Percentiles rank a stretch among this genome's conserved stretches.
phyloP scores from a whole-genome alignment of 2,888 invertebrate genomes.

The Euzophera pinguis region DNA sequence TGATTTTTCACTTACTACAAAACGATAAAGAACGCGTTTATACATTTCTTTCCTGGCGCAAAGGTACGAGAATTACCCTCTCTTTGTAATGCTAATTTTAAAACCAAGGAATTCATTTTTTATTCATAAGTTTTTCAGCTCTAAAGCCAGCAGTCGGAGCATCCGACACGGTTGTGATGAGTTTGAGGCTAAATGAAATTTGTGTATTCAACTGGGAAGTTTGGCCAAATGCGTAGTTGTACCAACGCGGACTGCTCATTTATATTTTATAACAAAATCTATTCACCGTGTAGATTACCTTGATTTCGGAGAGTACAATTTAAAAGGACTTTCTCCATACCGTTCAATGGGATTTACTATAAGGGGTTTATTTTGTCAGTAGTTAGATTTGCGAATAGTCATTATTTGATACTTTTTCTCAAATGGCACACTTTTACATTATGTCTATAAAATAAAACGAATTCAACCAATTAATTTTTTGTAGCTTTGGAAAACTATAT shows the following conservation, averaged over 20 bases:
- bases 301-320: too few relatives aligned
- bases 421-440: too few relatives aligned
- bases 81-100: slow-evolving; percentile 79
- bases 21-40: slow-evolving; percentile 64
- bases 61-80: slow-evolving; percentile 76
- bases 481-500: too few relatives aligned
- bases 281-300: neutral
- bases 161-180: slow-evolving; percentile 68
- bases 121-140: slow-evolving; percentile 79
- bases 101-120: slow-evolving; percentile 79
- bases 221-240: slow-evolving; percentile 28
- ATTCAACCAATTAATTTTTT: too few relatives aligned
- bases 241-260: neutral
- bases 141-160: slow-evolving; percentile 70
- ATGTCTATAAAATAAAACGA: too few relatives aligned
- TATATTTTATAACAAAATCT: neutral
- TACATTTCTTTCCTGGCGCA: slow-evolving; percentile 67
- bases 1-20: slow-evolving; percentile 66
- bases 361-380: too few relatives aligned
- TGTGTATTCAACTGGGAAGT: slow-evolving; percentile 1
- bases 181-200: slow-evolving; percentile 54
- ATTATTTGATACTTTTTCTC: too few relatives aligned
- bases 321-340: too few relatives aligned
- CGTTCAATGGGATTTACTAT: too few relatives aligned
- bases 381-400: too few relatives aligned